phyloP scores from a whole-genome alignment of 1,140 invertebrate species.

The Cydia splendana region DNA sequence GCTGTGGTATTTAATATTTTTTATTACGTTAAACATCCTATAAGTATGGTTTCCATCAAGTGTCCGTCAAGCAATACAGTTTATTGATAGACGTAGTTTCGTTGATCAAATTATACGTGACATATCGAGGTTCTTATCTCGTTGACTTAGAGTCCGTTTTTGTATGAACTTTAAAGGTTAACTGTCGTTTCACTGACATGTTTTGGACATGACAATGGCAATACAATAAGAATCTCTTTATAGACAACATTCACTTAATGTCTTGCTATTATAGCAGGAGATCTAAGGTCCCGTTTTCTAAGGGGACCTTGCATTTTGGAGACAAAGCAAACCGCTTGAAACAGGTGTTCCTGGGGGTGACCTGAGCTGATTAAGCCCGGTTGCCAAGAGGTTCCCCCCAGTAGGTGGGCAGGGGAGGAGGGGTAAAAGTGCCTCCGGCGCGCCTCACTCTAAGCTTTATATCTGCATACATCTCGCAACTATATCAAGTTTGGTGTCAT shows the following conservation, averaged over 20 bases:
- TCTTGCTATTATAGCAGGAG: too few species aligned
- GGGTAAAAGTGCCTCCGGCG: too few species aligned
- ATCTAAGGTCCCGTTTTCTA: too few species aligned
- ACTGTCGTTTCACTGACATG: background rate
- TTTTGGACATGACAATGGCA: constrained; percentile 7
- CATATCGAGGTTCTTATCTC: background rate
- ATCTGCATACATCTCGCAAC: too few species aligned
- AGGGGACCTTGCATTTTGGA: too few species aligned
- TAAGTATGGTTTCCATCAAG: constrained; percentile 27
- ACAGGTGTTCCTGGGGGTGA: too few species aligned
- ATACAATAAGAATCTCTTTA: background rate
- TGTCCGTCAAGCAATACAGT: background rate
- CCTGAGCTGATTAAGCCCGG: too few species aligned
- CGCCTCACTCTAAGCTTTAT: too few species aligned
- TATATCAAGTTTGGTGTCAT: too few species aligned
- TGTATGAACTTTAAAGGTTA: background rate
- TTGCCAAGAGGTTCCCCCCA: too few species aligned
- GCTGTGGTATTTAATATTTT: constrained; percentile 44
- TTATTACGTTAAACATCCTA: constrained; percentile 51
- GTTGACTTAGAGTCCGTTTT: background rate
- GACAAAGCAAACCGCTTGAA: too few species aligned
- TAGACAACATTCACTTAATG: background rate
- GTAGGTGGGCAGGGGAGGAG: too few species aligned
- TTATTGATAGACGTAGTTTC: background rate
- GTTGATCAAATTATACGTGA: background rate